phyloP scores from a whole-genome alignment of 2,888 invertebrate genomes.

The Oscheius onirici region DNA sequence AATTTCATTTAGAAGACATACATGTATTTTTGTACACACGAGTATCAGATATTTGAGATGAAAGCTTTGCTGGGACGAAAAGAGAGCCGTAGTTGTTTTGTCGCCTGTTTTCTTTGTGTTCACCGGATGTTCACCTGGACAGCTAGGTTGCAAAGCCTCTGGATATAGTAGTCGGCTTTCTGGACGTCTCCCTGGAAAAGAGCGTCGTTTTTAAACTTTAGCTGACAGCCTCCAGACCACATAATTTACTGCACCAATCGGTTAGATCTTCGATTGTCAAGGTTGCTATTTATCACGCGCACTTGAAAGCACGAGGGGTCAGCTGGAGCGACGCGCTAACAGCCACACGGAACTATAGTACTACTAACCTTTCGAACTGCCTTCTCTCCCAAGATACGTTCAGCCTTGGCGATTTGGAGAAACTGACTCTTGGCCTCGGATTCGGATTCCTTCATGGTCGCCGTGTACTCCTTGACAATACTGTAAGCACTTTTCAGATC shows the following conservation, averaged over 20 bases:
- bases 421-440: not conserved
- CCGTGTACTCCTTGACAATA: conserved; percentile 21
- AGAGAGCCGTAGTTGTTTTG: conserved; percentile 2
- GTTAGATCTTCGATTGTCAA: conserved; percentile 21
- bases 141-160: conserved; percentile 1
- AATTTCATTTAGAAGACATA: conserved; percentile 17
- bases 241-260: not conserved
- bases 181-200: conserved; percentile 14
- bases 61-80: not conserved
- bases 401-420: conserved; percentile 6
- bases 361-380: conserved; percentile 21
- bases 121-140: conserved; percentile 15
- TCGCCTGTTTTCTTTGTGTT: not conserved
- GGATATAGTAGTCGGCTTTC: conserved; percentile 12
- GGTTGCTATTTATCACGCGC: conserved; percentile 27
- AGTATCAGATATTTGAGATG: conserved; percentile 26
- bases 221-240: no score
- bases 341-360: no score
- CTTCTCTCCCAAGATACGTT: conserved; percentile 9
- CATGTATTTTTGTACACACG: conserved; percentile 7
- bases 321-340: conserved; percentile 10
- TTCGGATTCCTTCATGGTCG: not conserved
- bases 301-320: conserved; percentile 19
- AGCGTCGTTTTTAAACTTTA: not conserved
- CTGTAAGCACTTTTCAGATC: conserved; percentile 14